Conservation (phyloP, 2,113 vertebrate genomes). For the Scomber colias region DNA sequence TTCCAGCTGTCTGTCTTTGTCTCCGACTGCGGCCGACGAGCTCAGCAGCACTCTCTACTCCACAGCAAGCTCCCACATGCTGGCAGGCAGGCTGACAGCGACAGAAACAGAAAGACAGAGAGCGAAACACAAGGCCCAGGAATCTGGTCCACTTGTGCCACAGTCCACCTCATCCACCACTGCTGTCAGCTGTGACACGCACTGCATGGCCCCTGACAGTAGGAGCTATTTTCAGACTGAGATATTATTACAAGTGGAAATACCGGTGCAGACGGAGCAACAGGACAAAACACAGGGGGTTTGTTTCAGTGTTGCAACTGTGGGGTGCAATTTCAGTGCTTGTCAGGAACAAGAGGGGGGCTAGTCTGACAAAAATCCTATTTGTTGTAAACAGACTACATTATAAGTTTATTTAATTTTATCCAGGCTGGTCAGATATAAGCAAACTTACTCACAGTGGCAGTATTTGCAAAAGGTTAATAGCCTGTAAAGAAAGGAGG, state of each 20-base stretch:
- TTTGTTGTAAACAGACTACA: conserved; percentile 2
- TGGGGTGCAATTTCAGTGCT: conserved; percentile 34
- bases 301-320: conserved; percentile 41
- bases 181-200: conserved; percentile 66
- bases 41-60: conserved; percentile 17
- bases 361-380: conserved; percentile 25
- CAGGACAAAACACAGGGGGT: conserved; percentile 58
- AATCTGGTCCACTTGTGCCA: conserved; percentile 61
- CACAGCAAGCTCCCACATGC: conserved; percentile 2
- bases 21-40: neutral
- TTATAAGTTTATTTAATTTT: conserved; percentile 45
- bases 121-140: conserved; percentile 66
- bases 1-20: conserved; percentile 19
- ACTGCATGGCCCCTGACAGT: conserved; percentile 66
- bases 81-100: conserved; percentile 33
- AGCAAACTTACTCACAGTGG: conserved; percentile 14
- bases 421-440: conserved; percentile 14
- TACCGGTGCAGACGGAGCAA: conserved; percentile 61
- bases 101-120: conserved; percentile 24
- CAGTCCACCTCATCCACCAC: conserved; percentile 47
- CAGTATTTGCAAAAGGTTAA: conserved; percentile 70
- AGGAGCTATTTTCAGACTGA: conserved; percentile 81
- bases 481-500: conserved; percentile 46
- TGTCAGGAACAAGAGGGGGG: conserved; percentile 13
- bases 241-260: conserved; percentile 81